Conservation (phyloP, 64 coral and sea anemone genomes). For the Montipora sp. region DNA sequence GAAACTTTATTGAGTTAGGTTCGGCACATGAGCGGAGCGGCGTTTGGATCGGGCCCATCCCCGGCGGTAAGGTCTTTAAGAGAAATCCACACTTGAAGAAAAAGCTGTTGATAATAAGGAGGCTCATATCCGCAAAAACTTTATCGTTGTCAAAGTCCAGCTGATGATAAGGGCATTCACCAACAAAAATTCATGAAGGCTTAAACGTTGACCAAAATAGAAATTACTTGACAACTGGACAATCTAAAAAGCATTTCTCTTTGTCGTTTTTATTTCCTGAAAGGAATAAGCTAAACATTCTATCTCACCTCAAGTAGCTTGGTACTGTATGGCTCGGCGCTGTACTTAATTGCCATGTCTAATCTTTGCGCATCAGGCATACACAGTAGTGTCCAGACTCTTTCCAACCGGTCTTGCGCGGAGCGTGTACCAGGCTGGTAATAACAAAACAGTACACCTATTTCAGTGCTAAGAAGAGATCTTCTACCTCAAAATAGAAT, state of each 20-base stretch:
- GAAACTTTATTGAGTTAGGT: too few relatives aligned
- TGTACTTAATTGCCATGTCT: slow-evolving; percentile 99
- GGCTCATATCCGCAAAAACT: too few relatives aligned
- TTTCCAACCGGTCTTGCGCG: slow-evolving; percentile 85
- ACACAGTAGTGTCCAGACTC: slow-evolving; percentile 86
- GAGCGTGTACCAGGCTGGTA: slow-evolving; percentile 42
- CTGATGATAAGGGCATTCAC: too few relatives aligned
- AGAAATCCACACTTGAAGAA: background rate
- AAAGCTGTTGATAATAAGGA: background rate
- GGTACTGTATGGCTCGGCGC: slow-evolving; percentile 77
- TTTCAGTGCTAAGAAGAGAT: background rate
- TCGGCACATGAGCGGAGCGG: too few relatives aligned
- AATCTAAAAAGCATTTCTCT: background rate
- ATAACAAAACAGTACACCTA: background rate
- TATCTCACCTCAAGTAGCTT: slow-evolving; percentile 66
- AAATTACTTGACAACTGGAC: too few relatives aligned
- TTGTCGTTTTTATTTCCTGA: background rate
- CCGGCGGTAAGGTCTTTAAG: background rate
- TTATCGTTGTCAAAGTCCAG: too few relatives aligned
- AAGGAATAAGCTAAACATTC: too few relatives aligned
- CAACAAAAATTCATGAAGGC: too few relatives aligned
- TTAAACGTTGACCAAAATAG: too few relatives aligned
- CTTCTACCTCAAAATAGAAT: background rate
- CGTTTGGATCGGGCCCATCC: background rate
- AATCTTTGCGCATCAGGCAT: slow-evolving; percentile 88